Conservation (phyloP, 2,797 vertebrate genomes). For the Melanotaenia trifasciata region DNA sequence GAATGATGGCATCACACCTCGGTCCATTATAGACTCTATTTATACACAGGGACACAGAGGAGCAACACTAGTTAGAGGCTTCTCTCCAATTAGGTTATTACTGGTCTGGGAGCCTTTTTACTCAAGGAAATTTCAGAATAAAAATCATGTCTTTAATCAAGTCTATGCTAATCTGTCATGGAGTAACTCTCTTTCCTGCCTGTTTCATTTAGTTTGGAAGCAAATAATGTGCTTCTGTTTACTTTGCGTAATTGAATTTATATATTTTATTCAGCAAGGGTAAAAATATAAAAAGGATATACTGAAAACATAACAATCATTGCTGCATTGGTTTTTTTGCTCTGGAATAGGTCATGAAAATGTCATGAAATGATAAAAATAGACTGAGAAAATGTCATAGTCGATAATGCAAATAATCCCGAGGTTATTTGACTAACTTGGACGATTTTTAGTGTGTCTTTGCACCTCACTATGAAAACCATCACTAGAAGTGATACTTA, state of each 20-base stretch:
- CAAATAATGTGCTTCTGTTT: constrained; percentile 16
- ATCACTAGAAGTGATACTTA: neutral
- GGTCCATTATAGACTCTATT: constrained; percentile 88
- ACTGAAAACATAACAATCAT: neutral
- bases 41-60: constrained; percentile 85
- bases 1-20: constrained; percentile 86
- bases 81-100: constrained; percentile 87
- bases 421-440: neutral
- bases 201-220: constrained; percentile 16
- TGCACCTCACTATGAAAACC: neutral
- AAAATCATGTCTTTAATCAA: constrained; percentile 78
- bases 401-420: neutral
- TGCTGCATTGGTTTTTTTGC: constrained; percentile 1
- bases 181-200: constrained; percentile 12
- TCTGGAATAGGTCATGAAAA: constrained; percentile 7
- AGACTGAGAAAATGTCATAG: neutral
- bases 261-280: constrained; percentile 1
- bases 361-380: neutral
- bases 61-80: constrained; percentile 83
- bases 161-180: constrained; percentile 60
- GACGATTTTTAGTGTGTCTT: neutral
- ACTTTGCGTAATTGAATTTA: constrained; percentile 15
- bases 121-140: constrained; percentile 72
- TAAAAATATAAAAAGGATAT: neutral
- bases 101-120: constrained; percentile 81